Base-by-base conservation (phyloP, 2,113 vertebrate genomes). In the Dicaeum eximium region DNA sequence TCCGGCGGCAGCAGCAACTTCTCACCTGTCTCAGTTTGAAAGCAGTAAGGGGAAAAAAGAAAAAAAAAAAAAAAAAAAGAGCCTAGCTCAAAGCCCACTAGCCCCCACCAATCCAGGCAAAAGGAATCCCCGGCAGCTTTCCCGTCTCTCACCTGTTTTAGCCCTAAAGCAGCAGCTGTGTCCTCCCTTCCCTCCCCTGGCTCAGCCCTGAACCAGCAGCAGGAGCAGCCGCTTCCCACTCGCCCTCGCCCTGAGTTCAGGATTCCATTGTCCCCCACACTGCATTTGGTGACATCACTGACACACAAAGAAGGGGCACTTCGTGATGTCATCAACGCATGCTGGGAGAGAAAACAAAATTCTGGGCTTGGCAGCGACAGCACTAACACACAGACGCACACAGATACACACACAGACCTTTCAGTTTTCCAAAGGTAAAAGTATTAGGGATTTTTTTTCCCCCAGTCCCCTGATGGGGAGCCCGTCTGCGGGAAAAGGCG, bases 221-320 rank as follows among this genome's bases (percentile, higher is more conserved):
- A 83, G 75, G n/a, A 80, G 83, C 87, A 91, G 81, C 45, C 92
- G 82, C 72, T 90, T 92, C 81, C 91, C 85, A 71, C 87, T 89
- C 88, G 70, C 87, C 80, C 54, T 86, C 64, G 86, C 93, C 65
- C 58, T 87, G 93, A 79, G 69, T 90, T 95, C 89, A 96, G 92
- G 92, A 92, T 94, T 96, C 93, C 93, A 95, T 97, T 97, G 96
- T 97, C 96, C 96, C 92, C 90, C 95, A 87, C 96, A 57, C 96
- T 75, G 95, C 95, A 87, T 86, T 92, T 73, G 87, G 80, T 96
- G 96, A 96, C 92, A 95, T 96, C 96, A 96, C 77, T 91, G 90
- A 86, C 91, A 96, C 94, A 96, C 94, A 96, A 94, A 96, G 92
- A 92, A 95, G 93, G 92, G 92, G 87, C 90, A 91, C 91, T 90